Evolutionary conservation across 2,888 invertebrate genomes (phyloP).

Genomic region (Aproaerema taeniolella): DNA sequence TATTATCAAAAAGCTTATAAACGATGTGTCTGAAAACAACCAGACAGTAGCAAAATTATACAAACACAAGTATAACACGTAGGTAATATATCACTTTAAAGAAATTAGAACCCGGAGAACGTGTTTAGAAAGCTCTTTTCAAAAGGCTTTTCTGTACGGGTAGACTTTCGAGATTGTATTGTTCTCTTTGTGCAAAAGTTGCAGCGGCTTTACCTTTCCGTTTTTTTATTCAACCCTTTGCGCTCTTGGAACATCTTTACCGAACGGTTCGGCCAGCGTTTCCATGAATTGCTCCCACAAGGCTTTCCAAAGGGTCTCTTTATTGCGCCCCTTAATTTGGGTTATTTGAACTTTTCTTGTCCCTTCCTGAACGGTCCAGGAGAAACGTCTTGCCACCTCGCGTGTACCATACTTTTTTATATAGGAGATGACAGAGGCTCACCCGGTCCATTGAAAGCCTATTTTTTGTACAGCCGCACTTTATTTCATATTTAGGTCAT

Average conservation of each 20-base stretch:
- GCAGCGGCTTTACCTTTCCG: slow-evolving; percentile 6
- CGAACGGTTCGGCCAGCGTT: slow-evolving; percentile 49
- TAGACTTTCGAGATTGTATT: not conserved
- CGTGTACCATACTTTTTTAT: slow-evolving; percentile 22
- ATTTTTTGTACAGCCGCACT: no score
- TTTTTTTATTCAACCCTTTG: slow-evolving; percentile 37
- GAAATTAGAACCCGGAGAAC: no score
- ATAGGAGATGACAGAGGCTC: slow-evolving; percentile 2
- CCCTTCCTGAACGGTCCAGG: slow-evolving; percentile 44
- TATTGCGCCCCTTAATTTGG: slow-evolving; percentile 61
- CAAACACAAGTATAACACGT: no score
- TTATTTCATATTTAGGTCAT: no score
- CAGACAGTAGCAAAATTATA: no score
- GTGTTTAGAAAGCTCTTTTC: no score
- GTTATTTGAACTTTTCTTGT: slow-evolving; percentile 62
- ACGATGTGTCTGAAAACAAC: no score
- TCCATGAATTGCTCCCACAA: slow-evolving; percentile 61
- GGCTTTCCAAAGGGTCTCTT: slow-evolving; percentile 58
- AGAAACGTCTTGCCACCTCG: slow-evolving; percentile 40
- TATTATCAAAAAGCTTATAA: no score
- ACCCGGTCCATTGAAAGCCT: slow-evolving; percentile 1
- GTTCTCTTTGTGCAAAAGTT: slow-evolving; percentile 5
- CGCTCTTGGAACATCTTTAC: slow-evolving; percentile 42
- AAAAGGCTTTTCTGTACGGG: no score
- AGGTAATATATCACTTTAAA: no score